Base-by-base conservation (phyloP, 2,888 invertebrate genomes). In the Dolomedes plantarius region DNA sequence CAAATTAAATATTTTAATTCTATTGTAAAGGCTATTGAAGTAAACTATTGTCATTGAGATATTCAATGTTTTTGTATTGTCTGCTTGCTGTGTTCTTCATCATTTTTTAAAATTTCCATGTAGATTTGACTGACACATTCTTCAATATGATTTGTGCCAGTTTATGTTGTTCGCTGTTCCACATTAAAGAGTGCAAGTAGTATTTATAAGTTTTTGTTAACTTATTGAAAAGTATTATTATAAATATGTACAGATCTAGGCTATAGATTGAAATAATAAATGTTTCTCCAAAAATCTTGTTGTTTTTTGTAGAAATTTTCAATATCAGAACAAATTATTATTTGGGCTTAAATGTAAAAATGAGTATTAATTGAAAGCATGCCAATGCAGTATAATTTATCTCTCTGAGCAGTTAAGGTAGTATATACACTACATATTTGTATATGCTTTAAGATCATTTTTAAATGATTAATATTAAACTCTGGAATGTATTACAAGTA, bases 171-270 rank as follows among this genome's bases (percentile, higher is more conserved):
- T 75, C 73, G 27, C 68, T 73, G 85, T 85, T 78, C 71, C 64
- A 65, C 77, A 69, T 65, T 46, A 39, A 79, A 78, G 50, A 62
- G 68, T 79, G 74, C 73, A 79, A 56, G 79, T 80, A 80, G 71
- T 85, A 83, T 86, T 80, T 80, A 75, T 79, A 74, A 75, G 32
- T 83, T 69, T 83, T 46, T 83, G 69, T 86, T 78, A 71, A 80
- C 56, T 71, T 79, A 71, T 72, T 76, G 69, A 71, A 56, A 80
- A 86, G 86, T 86, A 86, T 86, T 86, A 86, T 86, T 86, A 86
- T 86, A 86, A 86, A 86, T 86, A 86, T 86, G 86, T 86, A 86
- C 86, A 86, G 86, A 86, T 56, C 79, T 46, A 75, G 64, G 36
- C 72, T 75, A n/a, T n/a, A 73, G 65, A 65, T 62, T 80, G 75